Base-by-base conservation (phyloP, 2,888 invertebrate species). In the Gonocerus acuteangulatus region DNA sequence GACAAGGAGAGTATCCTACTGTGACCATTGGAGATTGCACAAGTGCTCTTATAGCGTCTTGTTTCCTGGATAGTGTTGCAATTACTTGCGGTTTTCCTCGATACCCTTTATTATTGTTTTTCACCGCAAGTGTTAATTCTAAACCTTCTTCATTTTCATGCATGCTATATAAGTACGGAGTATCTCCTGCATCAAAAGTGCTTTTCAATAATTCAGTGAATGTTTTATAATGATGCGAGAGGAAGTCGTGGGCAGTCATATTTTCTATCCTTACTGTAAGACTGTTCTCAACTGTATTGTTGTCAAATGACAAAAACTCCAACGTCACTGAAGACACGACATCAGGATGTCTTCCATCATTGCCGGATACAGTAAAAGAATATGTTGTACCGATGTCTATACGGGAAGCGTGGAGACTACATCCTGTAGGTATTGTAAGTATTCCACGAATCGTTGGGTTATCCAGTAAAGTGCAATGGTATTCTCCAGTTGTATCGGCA, bases 241-340 rank as follows among this genome's bases (percentile, higher is more conserved):
- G 76, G 72, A 95, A 94, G 61, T 82, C 77, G 19, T 82, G 77
- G 0, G 90, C 84, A 0, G 84, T 84, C 71, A 86, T 80, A 70
- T 89, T 88, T 2, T 80, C 77, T 44, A 94, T 78, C 69, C 85
- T 80, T 15, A 94, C 73, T 0, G 89, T 87, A 0, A 93, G 78
- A 9, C 90, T 89, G 73, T 92, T 88, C 59, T 87, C 85, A 2
- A 95, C 81, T 0, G 93, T 93, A 13, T 75, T 74, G 71, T 93
- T 92, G 68, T 86, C 84, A 72, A 93, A 90, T 2, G 81, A 79
- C 54, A 86, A 78, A 71, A 92, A 91, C 71, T 89, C 86, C 0
- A 95, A 83, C 3, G 86, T 86, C 2, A 93, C 85, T 6, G 87
- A 86, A 1, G 94, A 95, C n/a, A 84, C 77, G 0, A 95, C 95